Evolutionary conservation across 2,888 invertebrate genomes (phyloP), one percentile per base, ranked within the genome.

Genomic region (Ethmia dodecea): DNA sequence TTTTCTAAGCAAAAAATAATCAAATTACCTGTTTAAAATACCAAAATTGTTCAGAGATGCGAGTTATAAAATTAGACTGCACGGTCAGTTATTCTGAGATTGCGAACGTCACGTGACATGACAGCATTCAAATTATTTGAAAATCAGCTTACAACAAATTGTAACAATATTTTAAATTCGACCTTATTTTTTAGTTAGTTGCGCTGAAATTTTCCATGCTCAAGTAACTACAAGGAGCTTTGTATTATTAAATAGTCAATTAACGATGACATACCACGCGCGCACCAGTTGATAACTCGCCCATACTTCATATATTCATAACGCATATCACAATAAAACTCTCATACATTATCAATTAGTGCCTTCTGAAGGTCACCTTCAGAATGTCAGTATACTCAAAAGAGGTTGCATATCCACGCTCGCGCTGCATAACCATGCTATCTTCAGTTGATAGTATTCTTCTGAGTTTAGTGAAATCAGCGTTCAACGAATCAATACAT

Each of bases 81-180:
- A 68, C 71, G 64, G 70, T 66, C 74, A 71, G 75, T 75, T 81
- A 80, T 80, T 80, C 72, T 73, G 63, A 75, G 74, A 75, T 71
- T 62, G 60, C 64, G 56, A 61, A 60, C 63, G 73, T 74, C 78
- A 74, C 74, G 22, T 14, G 13, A 13, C n/a, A n/a, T n/a, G n/a
- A n/a, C n/a, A n/a, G n/a, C n/a, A n/a, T n/a, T n/a, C n/a, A n/a
- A n/a, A n/a, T n/a, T n/a, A n/a, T n/a, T n/a, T n/a, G n/a, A n/a
- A n/a, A n/a, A n/a, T n/a, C n/a, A n/a, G n/a, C n/a, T n/a, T n/a
- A n/a, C n/a, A n/a, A n/a, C n/a, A n/a, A n/a, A n/a, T n/a, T n/a
- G n/a, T n/a, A n/a, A n/a, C n/a, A n/a, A n/a, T n/a, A n/a, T n/a
- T n/a, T n/a, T n/a, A n/a, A n/a, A n/a, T n/a, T n/a, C n/a, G n/a